Evolutionary conservation across 2,888 invertebrate species (phyloP), one percentile per base, ranked within the genome.

Genomic region (Drosophila pegasa): DNA sequence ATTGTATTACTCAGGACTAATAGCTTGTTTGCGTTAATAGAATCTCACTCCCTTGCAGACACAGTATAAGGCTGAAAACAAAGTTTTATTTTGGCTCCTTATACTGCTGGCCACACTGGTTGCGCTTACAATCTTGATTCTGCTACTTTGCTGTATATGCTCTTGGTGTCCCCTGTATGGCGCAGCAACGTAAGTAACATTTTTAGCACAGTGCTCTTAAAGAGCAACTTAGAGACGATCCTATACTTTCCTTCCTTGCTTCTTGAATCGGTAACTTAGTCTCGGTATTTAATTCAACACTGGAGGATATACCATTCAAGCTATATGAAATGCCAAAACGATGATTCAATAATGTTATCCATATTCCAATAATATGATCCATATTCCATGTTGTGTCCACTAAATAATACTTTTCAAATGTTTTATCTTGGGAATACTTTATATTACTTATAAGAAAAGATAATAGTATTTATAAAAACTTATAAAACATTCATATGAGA

Each of bases 161-260:
- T 95, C 96, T 80, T 95, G 96, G 86, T 97, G 97, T 89, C 97
- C 97, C n/a, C 94, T 96, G 55, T 97, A 96, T 85, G 95, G 95
- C 92, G 95, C 95, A 56, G 94, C 95, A 55, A 95, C 96, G 94
- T 94, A 93, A 91, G 90, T 83, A 43, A 27, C 6, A 25, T 25
- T 7, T 43, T 2, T 9, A 12, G 0, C 0, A 16, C 10, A 10
- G 0, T 22, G 4, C 33, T 9, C 18, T 8, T 9, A 10, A 33
- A 12, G 20, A 29, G 38, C 33, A 10, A 33, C 31, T 7, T 14
- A 45, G 25, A 4, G 27, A 38, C 22, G 41, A n/a, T 33, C 45
- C 59, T 51, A 14, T 43, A 22, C 50, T 50, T 55, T 38, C 45
- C 48, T 27, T 57, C 59, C 51, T 56, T 41, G 66, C 78, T 69